Evolutionary conservation across 1,140 invertebrate genomes (phyloP).

Genomic region (Leptinotarsa undecemlineata): DNA sequence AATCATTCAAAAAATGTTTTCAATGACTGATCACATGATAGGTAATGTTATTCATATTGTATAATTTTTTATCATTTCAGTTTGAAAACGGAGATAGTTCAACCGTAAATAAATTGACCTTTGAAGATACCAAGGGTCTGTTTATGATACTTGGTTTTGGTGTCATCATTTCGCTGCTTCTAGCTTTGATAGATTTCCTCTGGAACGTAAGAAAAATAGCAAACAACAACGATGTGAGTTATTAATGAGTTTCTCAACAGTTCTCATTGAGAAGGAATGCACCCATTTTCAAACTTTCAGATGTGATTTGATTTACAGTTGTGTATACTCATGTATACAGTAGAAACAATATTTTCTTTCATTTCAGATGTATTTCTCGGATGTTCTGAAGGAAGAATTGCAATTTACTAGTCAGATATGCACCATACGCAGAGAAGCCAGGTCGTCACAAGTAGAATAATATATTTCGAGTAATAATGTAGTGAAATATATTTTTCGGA

Average conservation of each 20-base stretch:
- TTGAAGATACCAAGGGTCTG: constrained; percentile 88
- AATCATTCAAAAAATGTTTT: no score
- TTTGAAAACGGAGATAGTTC: neutral
- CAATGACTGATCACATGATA: no score
- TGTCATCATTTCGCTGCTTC: constrained; percentile 65
- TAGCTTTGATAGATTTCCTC: constrained; percentile 77
- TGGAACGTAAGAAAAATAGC: constrained; percentile 80
- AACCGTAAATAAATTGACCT: constrained; percentile 62
- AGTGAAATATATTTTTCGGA: no score
- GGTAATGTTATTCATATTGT: no score
- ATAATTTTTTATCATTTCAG: neutral
- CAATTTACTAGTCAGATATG: constrained; percentile 68
- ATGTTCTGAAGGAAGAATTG: constrained; percentile 67
- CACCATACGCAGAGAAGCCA: constrained; percentile 52
- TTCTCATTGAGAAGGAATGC: no score
- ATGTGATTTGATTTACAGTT: no score
- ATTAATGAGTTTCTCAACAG: neutral
- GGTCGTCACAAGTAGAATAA: neutral
- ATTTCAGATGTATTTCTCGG: constrained; percentile 63
- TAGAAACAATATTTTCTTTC: constrained; percentile 26
- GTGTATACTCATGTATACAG: no score
- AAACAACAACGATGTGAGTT: neutral
- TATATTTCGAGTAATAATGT: neutral
- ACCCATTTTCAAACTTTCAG: no score
- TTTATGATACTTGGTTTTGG: constrained; percentile 82